Conservation (phyloP, 2,113 vertebrate species). For the Nesospiza acunhae region DNA sequence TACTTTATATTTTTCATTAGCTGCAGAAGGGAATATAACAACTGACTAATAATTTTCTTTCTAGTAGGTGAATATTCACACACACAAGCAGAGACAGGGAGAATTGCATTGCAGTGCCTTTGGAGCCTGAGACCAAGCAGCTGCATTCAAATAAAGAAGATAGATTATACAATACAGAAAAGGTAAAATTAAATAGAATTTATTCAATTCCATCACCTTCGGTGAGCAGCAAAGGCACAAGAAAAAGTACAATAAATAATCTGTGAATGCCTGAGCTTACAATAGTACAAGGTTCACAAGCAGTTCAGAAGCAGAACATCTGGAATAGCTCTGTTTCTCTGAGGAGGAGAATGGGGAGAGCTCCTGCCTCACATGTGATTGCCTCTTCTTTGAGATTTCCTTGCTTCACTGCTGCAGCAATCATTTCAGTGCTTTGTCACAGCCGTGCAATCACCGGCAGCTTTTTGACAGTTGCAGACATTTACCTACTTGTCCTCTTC, state of each 20-base stretch:
- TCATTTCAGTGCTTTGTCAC: neutral
- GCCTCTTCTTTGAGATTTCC: neutral
- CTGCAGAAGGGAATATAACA: neutral
- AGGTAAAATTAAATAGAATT: constrained; percentile 38
- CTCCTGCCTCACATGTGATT: neutral
- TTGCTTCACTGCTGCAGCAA: neutral
- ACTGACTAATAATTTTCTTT: neutral
- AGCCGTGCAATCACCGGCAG: neutral
- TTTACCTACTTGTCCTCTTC: neutral
- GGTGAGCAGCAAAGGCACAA: neutral
- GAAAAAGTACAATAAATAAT: constrained; percentile 33
- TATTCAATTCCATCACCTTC: neutral
- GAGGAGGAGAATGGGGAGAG: neutral
- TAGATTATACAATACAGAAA: neutral
- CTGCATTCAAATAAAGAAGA: constrained; percentile 1
- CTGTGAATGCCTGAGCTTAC: neutral
- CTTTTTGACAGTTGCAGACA: neutral
- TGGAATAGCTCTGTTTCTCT: constrained; percentile 22
- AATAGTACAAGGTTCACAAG: constrained; percentile 1
- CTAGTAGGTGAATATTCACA: neutral
- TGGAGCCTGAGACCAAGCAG: neutral
- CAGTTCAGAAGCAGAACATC: constrained; percentile 3
- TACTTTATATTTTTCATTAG: constrained; percentile 26
- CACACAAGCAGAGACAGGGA: neutral
- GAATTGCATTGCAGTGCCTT: neutral